A percentile compares a stretch with the other conserved stretches of the same genome.
phyloP scores from a whole-genome alignment of 1,140 invertebrate genomes.

The Neotoxoptera formosana region DNA sequence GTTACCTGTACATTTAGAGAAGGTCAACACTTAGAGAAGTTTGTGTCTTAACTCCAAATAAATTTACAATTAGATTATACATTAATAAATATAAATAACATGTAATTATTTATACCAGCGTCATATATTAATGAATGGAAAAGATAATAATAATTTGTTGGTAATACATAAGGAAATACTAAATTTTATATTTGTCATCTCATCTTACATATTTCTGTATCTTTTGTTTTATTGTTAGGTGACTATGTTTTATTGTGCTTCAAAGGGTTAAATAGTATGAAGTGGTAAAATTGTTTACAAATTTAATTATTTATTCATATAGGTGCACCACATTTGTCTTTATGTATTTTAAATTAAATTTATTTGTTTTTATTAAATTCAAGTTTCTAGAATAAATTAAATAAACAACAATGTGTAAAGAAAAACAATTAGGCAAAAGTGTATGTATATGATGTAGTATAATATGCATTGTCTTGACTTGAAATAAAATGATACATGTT shows the following conservation, averaged over 20 bases:
- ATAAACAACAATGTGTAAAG: neutral
- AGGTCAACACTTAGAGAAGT: neutral
- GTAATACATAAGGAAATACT: neutral
- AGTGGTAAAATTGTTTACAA: neutral
- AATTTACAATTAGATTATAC: neutral
- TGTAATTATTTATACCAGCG: neutral
- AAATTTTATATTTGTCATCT: neutral
- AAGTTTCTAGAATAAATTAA: neutral
- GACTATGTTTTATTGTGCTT: neutral
- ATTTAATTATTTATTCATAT: neutral
- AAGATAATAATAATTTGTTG: neutral
- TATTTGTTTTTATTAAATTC: neutral
- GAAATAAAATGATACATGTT: constrained; percentile 8
- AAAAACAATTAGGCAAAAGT: neutral
- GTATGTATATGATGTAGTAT: neutral
- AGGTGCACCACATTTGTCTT: neutral
- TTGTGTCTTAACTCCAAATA: neutral
- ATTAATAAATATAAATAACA: neutral
- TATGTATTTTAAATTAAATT: neutral
- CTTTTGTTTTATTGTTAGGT: neutral
- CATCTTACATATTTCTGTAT: neutral
- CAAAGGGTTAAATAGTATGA: neutral
- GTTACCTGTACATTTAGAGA: neutral
- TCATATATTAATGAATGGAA: neutral
- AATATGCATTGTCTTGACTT: constrained; percentile 17